Percentiles rank a stretch among this genome's conserved stretches.
These are phyloP conservation scores for Vireo altiloquus DNA, from an alignment of 2,113 vertebrate species.

Conservation along the genomic window DNA sequence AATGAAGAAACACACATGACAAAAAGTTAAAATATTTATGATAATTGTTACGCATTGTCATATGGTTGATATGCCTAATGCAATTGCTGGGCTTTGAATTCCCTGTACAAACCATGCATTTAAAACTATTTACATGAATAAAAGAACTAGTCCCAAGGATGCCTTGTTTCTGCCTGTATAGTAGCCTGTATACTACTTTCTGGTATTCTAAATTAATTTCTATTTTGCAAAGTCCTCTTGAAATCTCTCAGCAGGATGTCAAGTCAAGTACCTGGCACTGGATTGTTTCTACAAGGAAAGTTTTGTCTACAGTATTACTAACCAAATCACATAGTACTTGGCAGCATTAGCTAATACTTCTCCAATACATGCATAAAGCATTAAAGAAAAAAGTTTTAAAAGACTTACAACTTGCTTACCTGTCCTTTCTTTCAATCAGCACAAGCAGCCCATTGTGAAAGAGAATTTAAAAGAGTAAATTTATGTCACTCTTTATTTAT, in stretches of 20 bases:
- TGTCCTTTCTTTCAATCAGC: background rate
- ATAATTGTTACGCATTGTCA: background rate
- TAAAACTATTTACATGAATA: background rate
- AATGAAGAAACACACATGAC: background rate
- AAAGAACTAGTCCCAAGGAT: background rate
- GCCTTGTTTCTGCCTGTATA: background rate
- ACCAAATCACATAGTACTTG: background rate
- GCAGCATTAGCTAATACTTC: background rate
- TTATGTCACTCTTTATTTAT: background rate
- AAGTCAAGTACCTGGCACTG: background rate
- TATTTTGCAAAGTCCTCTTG: background rate
- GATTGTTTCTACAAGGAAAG: background rate
- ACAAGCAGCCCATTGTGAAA: background rate
- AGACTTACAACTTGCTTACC: background rate
- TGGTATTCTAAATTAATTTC: background rate
- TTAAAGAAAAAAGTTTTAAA: background rate
- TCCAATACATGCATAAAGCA: background rate
- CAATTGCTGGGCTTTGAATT: slow-evolving; percentile 19
- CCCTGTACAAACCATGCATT: background rate
- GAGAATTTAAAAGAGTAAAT: background rate
- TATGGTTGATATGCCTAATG: background rate
- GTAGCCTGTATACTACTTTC: background rate
- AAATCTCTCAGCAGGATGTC: background rate
- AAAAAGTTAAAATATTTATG: background rate
- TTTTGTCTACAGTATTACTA: background rate